Base-by-base conservation (phyloP, 2,113 vertebrate genomes). In the Calyptommatus sinebrachiatus region DNA sequence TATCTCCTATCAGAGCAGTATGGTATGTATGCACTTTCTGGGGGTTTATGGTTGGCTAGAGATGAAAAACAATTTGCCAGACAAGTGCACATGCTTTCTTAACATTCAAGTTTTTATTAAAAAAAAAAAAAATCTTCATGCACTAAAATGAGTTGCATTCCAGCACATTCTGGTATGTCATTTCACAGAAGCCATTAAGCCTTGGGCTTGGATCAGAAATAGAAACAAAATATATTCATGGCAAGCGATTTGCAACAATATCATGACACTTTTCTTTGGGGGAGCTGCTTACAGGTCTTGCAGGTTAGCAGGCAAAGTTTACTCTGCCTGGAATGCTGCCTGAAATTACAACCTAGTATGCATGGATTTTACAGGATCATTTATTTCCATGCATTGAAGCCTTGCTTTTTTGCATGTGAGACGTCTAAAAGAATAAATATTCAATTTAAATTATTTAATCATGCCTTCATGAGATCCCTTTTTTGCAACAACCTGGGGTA, bases 121-220 rank as follows among this genome's bases (percentile, higher is more conserved):
- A 41, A 41, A 48, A 79, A 71, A 48, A n/a, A 48, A 79, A 71
- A 48, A n/a, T 62, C 69, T 20, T 79, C 68, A 71, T 62, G 31
- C 20, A 71, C 41, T 63, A 61, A 71, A 71, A 63, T 71, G 26
- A 79, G 57, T n/a, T 63, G 26, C 28, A 71, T 72, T 29, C 62
- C 77, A 48, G 35, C 46, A 35, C 20, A 63, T 24, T 63, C 35
- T 41, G 29, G 26, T 29, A 71, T 62, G 16, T 46, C 71, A 79
- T 79, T 79, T 79, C 57, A 46, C 18, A 71, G 53, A 70, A 79
- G 68, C 68, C 57, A 71, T 71, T 71, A 62, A 71, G 68, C 26
- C 48, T 71, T 62, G 60, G 53, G 14, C 57, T 63, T 60, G 35
- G 53, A 45, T 28, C 26, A 50, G 41, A 77, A 69, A 70, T n/a